These are phyloP conservation scores for Erebia palarica DNA, from an alignment of 2,888 invertebrate genomes.

Conservation along the genomic window DNA sequence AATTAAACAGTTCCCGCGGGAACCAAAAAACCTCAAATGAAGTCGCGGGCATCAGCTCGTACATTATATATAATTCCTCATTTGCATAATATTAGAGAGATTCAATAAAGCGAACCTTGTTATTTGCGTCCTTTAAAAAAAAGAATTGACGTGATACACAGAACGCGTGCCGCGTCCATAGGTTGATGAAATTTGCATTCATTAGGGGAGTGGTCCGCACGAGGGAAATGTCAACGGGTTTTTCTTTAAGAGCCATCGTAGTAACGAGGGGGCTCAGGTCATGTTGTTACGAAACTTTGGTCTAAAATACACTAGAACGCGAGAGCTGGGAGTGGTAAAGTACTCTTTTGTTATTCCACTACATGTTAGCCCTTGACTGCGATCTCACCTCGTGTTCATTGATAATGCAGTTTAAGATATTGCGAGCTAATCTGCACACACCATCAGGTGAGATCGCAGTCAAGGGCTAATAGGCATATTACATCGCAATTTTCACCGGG, in stretches of 20 bases:
- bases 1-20: too few species aligned
- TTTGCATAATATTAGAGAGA: neutral
- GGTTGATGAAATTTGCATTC: constrained; percentile 76
- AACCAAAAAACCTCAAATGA: too few species aligned
- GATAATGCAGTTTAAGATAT: too few species aligned
- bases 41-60: too few species aligned
- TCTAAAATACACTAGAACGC: constrained; percentile 17
- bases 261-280: constrained; percentile 41
- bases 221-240: constrained; percentile 57
- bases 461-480: too few species aligned
- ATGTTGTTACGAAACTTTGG: constrained; percentile 35
- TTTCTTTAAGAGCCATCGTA: constrained; percentile 53
- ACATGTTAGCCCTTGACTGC: too few species aligned
- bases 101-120: neutral
- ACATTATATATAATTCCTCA: too few species aligned
- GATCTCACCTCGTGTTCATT: too few species aligned
- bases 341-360: too few species aligned
- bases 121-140: constrained; percentile 11
- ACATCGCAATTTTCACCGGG: too few species aligned
- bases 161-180: constrained; percentile 53
- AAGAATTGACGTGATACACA: constrained; percentile 45
- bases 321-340: neutral
- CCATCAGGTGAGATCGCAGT: too few species aligned
- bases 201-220: constrained; percentile 62
- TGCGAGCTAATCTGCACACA: too few species aligned